Conservation (phyloP, 2,888 invertebrate genomes). For the Pinctada fucata region DNA sequence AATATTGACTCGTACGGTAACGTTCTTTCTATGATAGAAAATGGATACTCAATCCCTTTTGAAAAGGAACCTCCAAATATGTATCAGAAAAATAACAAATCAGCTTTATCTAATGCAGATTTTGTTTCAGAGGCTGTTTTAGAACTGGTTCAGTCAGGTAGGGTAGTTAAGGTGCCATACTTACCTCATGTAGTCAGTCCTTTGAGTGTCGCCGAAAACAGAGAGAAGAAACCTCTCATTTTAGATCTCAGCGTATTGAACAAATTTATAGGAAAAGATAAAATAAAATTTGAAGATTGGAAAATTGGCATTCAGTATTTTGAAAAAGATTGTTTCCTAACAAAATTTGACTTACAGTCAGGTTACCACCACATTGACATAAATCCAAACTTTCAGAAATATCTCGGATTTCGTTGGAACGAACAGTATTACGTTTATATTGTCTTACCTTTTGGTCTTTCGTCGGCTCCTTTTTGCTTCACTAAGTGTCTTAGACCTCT, state of each 20-base stretch:
- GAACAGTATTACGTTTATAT: neutral
- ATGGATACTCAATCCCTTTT: too few relatives aligned
- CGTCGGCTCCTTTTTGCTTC: too few relatives aligned
- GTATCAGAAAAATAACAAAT: too few relatives aligned
- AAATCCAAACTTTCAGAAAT: neutral
- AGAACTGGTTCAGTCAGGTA: neutral
- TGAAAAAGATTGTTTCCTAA: neutral
- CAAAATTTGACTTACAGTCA: neutral
- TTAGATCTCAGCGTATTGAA: constrained; percentile 33
- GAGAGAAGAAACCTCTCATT: constrained; percentile 29
- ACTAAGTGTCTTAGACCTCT: too few relatives aligned
- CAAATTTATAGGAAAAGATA: constrained; percentile 31
- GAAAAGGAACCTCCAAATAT: too few relatives aligned
- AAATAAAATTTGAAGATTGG: constrained; percentile 41
- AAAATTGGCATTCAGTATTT: constrained; percentile 35
- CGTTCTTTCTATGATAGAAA: too few relatives aligned
- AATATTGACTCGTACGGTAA: too few relatives aligned
- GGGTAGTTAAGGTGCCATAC: neutral
- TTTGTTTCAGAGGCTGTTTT: neutral
- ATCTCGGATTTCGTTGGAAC: neutral
- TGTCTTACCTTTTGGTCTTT: neutral
- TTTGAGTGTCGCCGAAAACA: neutral
- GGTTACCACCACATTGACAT: neutral
- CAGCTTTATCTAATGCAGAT: too few relatives aligned
- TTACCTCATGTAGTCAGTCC: constrained; percentile 16